Conservation (phyloP, 2,113 vertebrate genomes). For the Cephalopholis sonnerati region DNA sequence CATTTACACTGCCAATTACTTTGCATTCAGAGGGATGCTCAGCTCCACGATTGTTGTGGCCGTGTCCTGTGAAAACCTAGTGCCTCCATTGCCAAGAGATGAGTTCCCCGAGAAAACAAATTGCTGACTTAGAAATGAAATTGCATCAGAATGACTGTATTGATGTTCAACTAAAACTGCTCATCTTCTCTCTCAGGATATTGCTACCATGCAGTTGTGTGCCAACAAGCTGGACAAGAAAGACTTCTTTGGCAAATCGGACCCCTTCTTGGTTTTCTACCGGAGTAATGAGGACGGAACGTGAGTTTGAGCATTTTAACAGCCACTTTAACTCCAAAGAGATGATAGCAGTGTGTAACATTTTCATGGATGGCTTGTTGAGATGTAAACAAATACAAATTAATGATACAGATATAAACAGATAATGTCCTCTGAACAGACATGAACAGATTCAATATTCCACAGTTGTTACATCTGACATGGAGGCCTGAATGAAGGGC, state of each 20-base stretch:
- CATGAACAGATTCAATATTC: not conserved
- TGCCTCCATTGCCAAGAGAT: not conserved
- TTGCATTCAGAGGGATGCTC: conserved; percentile 9
- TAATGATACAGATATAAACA: not conserved
- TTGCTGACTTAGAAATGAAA: conserved; percentile 29
- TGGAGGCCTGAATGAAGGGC: not conserved
- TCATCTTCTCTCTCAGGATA: conserved; percentile 86
- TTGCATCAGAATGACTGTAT: conserved; percentile 34
- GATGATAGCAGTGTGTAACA: not conserved
- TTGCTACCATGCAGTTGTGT: conserved; percentile 97
- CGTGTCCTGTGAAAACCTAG: not conserved
- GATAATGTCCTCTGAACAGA: not conserved
- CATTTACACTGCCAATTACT: conserved; percentile 24
- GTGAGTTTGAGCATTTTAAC: conserved; percentile 84
- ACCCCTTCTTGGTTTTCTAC: conserved; percentile 98
- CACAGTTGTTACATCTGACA: not conserved
- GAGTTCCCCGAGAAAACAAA: conserved; percentile 7
- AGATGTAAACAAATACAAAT: not conserved
- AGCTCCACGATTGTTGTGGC: not conserved
- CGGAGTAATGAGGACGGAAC: conserved; percentile 98
- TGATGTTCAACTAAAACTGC: conserved; percentile 5
- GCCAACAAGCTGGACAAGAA: conserved; percentile 99
- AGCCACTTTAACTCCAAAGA: not conserved
- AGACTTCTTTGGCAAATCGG: conserved; percentile 98
- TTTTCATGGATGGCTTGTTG: not conserved